Percentiles rank a stretch among this genome's conserved stretches.
phyloP scores from a whole-genome alignment of 2,113 vertebrate genomes.

The Telmatochromis brichardi region DNA sequence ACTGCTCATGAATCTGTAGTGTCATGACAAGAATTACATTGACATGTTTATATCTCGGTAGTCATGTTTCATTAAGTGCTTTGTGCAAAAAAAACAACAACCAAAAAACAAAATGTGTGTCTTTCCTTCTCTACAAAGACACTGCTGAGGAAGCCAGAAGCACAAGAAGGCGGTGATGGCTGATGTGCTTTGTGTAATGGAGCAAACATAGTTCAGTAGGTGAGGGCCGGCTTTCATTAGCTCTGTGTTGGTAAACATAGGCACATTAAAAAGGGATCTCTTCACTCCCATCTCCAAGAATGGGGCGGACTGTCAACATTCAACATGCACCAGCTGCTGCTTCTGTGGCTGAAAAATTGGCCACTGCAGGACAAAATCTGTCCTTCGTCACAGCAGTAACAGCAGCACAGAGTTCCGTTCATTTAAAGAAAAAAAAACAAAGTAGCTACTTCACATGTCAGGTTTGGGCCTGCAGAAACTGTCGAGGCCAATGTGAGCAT shows the following conservation, averaged over 20 bases:
- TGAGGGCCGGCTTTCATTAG: conserved; percentile 32
- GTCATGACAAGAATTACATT: conserved; percentile 2
- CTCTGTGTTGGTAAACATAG: conserved; percentile 46
- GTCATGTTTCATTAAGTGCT: conserved; percentile 61
- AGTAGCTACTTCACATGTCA: neutral
- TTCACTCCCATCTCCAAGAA: conserved; percentile 18
- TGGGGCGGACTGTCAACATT: conserved; percentile 15
- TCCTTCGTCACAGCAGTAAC: conserved; percentile 6
- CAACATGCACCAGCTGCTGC: conserved; percentile 46
- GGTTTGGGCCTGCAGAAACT: neutral
- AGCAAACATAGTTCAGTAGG: conserved; percentile 10
- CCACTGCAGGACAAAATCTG: neutral
- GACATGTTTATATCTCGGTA: neutral
- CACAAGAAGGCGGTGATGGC: neutral
- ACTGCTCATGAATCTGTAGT: conserved; percentile 10
- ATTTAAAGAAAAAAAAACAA: neutral
- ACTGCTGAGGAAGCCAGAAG: conserved; percentile 6
- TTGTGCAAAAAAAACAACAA: conserved; percentile 52
- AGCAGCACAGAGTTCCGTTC: conserved; percentile 6
- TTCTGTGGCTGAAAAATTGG: conserved; percentile 15
- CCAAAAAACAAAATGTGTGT: neutral
- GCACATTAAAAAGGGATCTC: conserved; percentile 54
- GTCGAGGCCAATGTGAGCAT: neutral
- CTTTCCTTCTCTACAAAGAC: conserved; percentile 6
- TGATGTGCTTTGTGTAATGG: conserved; percentile 24